A percentile compares a stretch with the other conserved stretches of the same genome.
Conservation (phyloP, 2,113 vertebrate species). For the Agapornis roseicollis region DNA sequence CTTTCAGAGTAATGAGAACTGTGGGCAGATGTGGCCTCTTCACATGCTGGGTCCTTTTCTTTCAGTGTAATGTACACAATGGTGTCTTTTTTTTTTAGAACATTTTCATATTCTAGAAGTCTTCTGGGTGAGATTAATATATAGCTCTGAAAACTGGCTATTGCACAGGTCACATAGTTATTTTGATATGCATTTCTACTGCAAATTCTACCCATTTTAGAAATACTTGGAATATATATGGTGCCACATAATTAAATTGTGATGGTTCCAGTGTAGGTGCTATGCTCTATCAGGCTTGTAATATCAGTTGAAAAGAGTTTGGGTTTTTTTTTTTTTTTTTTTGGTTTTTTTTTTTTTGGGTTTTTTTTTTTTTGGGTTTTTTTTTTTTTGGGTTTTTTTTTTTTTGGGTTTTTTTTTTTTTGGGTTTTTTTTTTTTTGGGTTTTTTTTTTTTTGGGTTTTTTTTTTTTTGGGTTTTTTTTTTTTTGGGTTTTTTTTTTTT, state of each 20-base stretch:
- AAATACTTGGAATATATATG: background rate
- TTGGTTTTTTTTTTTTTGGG: too few relatives aligned
- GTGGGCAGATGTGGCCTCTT: background rate
- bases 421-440: too few relatives aligned
- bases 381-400: too few relatives aligned
- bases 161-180: background rate
- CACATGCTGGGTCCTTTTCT: background rate
- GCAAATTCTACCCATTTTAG: conserved; percentile 11
- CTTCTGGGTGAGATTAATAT: background rate
- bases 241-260: background rate
- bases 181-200: conserved; percentile 1
- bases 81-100: background rate
- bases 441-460: too few relatives aligned
- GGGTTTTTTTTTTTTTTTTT: background rate
- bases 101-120: background rate
- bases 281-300: background rate
- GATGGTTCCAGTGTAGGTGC: background rate
- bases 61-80: background rate
- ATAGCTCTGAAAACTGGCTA: background rate
- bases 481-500: too few relatives aligned
- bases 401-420: too few relatives aligned
- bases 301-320: background rate
- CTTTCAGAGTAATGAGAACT: background rate
- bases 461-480: too few relatives aligned
- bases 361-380: too few relatives aligned